A percentile compares a stretch with the other conserved stretches of the same genome.
Evolutionary conservation across 2,113 vertebrate genomes (phyloP).

Genomic region (Brachirus orientalis): DNA sequence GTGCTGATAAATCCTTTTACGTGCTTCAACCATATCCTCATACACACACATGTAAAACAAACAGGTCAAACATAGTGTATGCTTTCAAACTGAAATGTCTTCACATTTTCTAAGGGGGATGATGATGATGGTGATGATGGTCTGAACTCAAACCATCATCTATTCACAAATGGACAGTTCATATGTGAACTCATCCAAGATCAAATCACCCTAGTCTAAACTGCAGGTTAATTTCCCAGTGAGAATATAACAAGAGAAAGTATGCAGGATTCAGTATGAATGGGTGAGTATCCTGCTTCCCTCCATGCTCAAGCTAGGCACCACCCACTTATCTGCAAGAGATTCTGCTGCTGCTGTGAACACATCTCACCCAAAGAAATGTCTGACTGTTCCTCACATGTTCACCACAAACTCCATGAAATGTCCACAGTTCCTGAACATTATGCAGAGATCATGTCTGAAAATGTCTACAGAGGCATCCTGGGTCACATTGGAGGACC

Average conservation of each 20-base stretch:
- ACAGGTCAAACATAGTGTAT: not conserved
- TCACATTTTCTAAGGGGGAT: not conserved
- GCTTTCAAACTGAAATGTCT: not conserved
- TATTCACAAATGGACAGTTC: not conserved
- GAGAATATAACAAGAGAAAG: not conserved
- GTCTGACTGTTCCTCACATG: no score
- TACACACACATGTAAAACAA: not conserved
- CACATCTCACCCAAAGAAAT: no score
- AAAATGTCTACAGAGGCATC: no score
- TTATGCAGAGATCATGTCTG: no score
- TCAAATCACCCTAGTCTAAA: not conserved
- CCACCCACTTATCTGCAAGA: no score
- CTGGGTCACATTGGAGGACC: not conserved
- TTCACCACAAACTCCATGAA: no score
- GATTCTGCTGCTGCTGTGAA: no score
- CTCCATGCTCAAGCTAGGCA: no score
- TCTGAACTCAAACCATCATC: not conserved
- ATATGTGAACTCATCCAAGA: not conserved
- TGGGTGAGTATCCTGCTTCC: no score
- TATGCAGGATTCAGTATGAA: no score
- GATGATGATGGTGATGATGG: not conserved
- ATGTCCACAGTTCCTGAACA: no score
- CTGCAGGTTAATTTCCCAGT: not conserved
- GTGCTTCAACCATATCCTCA: not conserved
- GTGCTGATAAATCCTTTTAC: constrained; percentile 4